phyloP scores from a whole-genome alignment of 1,140 invertebrate genomes.

The Steinernema feltiae region DNA sequence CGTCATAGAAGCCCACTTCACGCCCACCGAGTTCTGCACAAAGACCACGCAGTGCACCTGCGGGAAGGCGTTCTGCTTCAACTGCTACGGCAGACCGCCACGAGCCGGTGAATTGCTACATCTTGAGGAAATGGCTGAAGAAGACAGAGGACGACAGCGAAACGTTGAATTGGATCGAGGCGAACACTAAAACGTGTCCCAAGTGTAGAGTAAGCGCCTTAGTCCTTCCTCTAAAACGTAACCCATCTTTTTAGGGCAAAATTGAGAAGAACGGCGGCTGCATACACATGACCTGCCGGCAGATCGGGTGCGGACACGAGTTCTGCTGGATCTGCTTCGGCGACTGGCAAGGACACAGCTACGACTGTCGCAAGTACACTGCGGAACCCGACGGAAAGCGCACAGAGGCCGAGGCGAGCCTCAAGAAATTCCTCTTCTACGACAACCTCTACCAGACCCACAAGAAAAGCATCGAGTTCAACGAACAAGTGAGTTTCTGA shows the following conservation, averaged over 20 bases:
- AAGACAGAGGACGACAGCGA: not conserved
- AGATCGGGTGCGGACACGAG: not conserved
- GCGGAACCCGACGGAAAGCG: not conserved
- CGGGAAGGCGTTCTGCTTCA: not conserved
- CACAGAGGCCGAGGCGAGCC: slow-evolving; percentile 66
- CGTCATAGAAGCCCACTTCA: not conserved
- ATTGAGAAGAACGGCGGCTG: not conserved
- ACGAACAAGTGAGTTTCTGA: slow-evolving; percentile 74
- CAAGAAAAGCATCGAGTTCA: slow-evolving; percentile 95
- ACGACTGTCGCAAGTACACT: not conserved
- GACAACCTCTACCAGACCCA: slow-evolving; percentile 99
- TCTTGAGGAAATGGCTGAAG: not conserved
- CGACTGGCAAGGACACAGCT: not conserved
- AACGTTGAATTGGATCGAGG: not conserved
- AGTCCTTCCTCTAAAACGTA: too few species aligned
- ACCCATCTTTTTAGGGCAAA: too few species aligned
- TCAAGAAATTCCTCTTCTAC: slow-evolving; percentile 90
- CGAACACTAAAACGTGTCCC: not conserved
- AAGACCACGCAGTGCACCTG: not conserved
- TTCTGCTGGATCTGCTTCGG: not conserved
- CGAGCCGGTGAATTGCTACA: not conserved
- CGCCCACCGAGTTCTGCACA: not conserved
- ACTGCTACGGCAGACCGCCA: not conserved
- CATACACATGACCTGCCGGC: not conserved
- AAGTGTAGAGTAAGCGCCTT: not conserved